These are phyloP conservation scores for Amblyopsis hoosieri DNA, from an alignment of 2,797 vertebrate genomes.

Conservation along the genomic window DNA sequence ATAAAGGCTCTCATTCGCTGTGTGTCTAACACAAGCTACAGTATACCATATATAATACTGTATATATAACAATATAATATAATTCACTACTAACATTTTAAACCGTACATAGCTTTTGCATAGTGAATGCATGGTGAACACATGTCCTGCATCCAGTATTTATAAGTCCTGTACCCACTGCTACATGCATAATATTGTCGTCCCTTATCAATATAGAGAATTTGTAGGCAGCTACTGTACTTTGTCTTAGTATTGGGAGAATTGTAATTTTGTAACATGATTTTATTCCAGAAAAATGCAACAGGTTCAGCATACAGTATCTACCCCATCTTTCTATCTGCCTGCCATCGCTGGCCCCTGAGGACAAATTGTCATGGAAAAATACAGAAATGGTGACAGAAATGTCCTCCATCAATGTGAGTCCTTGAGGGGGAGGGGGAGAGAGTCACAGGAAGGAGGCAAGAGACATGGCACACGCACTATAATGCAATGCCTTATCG, in stretches of 20 bases:
- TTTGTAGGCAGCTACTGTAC: too few species aligned
- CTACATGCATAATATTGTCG: too few species aligned
- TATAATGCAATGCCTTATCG: constrained; percentile 49
- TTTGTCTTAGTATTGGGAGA: background rate
- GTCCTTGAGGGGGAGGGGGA: constrained; percentile 27
- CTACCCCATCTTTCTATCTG: background rate
- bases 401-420: constrained; percentile 37
- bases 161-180: too few species aligned
- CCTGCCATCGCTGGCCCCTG: constrained; percentile 13
- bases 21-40: too few species aligned
- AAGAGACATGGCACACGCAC: constrained; percentile 29
- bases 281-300: constrained; percentile 26
- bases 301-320: constrained; percentile 26
- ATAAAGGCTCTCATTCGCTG: too few species aligned
- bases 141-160: too few species aligned
- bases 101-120: too few species aligned
- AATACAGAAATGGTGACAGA: constrained; percentile 39
- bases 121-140: too few species aligned
- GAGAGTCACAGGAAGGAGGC: constrained; percentile 14
- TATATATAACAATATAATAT: too few species aligned
- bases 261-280: background rate
- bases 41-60: too few species aligned
- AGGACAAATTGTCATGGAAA: constrained; percentile 47
- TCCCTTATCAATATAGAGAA: too few species aligned
- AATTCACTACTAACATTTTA: too few species aligned